A percentile compares a stretch with the other conserved stretches of the same genome.
Evolutionary conservation across 2,888 invertebrate species (phyloP).

Genomic region (Charanyca ferruginea): DNA sequence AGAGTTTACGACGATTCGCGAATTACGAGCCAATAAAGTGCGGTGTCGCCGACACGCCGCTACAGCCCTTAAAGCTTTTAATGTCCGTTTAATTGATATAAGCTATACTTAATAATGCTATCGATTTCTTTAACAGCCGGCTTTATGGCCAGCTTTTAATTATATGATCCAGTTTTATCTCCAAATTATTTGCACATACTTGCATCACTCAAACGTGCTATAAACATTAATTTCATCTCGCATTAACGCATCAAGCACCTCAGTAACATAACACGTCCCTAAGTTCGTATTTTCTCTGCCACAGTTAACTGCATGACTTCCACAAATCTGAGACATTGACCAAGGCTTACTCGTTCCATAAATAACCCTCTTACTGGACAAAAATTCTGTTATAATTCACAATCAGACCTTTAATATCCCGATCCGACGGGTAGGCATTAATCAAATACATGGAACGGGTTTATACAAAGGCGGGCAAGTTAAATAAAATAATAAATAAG

Average conservation of each 20-base stretch:
- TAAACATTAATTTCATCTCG: constrained; percentile 48
- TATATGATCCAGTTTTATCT: constrained; percentile 58
- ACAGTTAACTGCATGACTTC: constrained; percentile 45
- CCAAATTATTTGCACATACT: constrained; percentile 58
- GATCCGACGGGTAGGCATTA: constrained; percentile 82
- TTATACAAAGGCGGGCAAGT: constrained; percentile 86
- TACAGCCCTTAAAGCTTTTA: constrained; percentile 77
- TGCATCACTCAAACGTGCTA: constrained; percentile 44
- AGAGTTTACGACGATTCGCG: constrained; percentile 81
- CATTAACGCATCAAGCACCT: constrained; percentile 39
- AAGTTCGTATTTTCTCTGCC: constrained; percentile 39
- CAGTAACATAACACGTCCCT: constrained; percentile 29
- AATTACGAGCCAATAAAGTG: constrained; percentile 83
- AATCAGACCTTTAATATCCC: constrained; percentile 85
- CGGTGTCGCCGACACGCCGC: constrained; percentile 77
- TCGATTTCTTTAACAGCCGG: constrained; percentile 61
- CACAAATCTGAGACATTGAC: constrained; percentile 71
- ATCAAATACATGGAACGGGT: constrained; percentile 88
- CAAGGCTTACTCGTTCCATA: constrained; percentile 78
- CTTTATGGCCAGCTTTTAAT: constrained; percentile 63
- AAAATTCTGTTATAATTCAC: constrained; percentile 86
- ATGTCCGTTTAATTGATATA: constrained; percentile 81
- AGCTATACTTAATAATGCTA: constrained; percentile 68
- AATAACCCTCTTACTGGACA: constrained; percentile 87
- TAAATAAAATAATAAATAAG: constrained; percentile 91